Evolutionary conservation across 2,113 vertebrate species (phyloP), one percentile per base, ranked within the genome.

Genomic region (Mirza zaza): DNA sequence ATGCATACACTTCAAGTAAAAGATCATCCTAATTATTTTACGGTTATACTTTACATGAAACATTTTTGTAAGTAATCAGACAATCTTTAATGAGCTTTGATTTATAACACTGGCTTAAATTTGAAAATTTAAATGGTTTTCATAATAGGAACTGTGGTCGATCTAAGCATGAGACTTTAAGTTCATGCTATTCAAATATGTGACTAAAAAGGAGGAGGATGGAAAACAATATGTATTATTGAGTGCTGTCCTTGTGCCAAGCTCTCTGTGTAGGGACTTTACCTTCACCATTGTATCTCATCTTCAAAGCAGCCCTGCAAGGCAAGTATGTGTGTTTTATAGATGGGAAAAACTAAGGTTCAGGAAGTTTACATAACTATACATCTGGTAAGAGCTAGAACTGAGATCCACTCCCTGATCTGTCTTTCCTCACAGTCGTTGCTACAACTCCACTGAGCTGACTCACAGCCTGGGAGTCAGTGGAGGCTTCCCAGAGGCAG

Each of bases 21-120:
- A 95, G 63, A 96, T 76, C 92, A 39, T 77, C 77, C 55, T 91
- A 81, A 88, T 95, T 90, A 93, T 83, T 92, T 86, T 75, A 91
- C 42, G 55, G 18, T 81, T 23, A 42, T 90, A 90, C 13, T 57
- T 90, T 57, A 42, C 9, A 45, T 6, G 29, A 85, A 94, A 82
- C 45, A 89, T 61, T 57, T 94, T 87, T 93, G 93, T 83, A 76
- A 80, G 50, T 83, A 83, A 95, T 50, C 12, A 57, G 15, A 86
- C 86, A 80, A 45, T 75, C 67, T 82, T 80, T 63, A 61, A 67
- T 57, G 90, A 34, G 32, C 57, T 91, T 91, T 73, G 15, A 70
- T 87, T 87, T 93, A 48, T 42, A 83, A 34, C 9, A 9, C 34
- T 91, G 52, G 12, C 71, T 94, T 77, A 95, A 73, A 93, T 86